Evolutionary conservation across 1,140 invertebrate species (phyloP).

Genomic region (Tachypleus tridentatus): DNA sequence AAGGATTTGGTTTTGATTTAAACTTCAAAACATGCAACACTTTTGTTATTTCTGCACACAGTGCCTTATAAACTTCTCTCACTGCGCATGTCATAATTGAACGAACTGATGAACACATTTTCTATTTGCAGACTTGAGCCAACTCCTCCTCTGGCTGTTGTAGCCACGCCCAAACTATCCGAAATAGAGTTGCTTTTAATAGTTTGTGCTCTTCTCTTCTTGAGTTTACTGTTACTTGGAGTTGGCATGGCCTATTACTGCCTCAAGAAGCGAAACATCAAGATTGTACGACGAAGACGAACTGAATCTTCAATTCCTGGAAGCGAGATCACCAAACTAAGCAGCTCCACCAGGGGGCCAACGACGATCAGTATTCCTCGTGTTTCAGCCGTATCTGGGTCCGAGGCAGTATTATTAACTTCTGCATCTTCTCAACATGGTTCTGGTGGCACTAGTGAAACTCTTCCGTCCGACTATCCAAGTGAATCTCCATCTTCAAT

Average conservation of each 20-base stretch:
- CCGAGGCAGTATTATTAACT: conserved; percentile 49
- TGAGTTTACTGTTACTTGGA: conserved; percentile 71
- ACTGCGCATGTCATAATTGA: too few species aligned
- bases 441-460: conserved; percentile 47
- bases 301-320: conserved; percentile 38
- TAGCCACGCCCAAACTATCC: conserved; percentile 35
- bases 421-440: conserved; percentile 15
- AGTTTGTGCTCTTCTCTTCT: conserved; percentile 80
- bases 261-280: conserved; percentile 63
- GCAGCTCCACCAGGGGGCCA: conserved; percentile 54
- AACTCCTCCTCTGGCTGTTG: conserved; percentile 18
- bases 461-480: conserved; percentile 75
- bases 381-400: conserved; percentile 61
- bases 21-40: too few species aligned
- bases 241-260: conserved; percentile 84
- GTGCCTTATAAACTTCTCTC: too few species aligned
- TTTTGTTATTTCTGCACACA: too few species aligned
- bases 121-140: background rate
- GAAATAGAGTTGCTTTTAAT: conserved; percentile 81
- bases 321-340: conserved; percentile 68
- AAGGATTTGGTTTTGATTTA: too few species aligned
- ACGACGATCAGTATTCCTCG: conserved; percentile 73
- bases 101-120: too few species aligned
- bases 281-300: conserved; percentile 52
- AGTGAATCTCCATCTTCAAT: conserved; percentile 47